A percentile compares a stretch with the other conserved stretches of the same genome.
Evolutionary conservation across 2,113 vertebrate genomes (phyloP).

Genomic region (Laticauda colubrina): DNA sequence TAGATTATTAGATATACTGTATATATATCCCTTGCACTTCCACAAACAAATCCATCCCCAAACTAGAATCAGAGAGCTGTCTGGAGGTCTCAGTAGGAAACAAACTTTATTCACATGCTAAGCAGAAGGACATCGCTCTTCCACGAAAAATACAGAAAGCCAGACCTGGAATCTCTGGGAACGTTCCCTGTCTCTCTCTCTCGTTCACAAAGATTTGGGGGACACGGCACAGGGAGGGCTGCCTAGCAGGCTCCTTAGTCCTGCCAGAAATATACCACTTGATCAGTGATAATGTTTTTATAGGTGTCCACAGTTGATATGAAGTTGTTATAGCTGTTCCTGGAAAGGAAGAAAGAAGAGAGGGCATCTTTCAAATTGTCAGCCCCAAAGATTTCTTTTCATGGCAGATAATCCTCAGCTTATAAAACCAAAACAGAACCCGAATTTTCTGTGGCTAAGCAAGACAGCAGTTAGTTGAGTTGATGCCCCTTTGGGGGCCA

Average conservation of each 20-base stretch:
- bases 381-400: neutral
- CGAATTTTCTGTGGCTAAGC: neutral
- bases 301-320: rapidly evolving
- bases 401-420: neutral
- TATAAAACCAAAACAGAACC: neutral
- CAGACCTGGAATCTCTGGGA: neutral
- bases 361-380: neutral
- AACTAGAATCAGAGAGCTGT: neutral
- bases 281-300: neutral
- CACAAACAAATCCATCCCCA: neutral
- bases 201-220: no score
- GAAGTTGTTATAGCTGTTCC: neutral
- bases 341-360: neutral
- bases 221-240: neutral
- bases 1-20: no score
- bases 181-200: no score
- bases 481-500: neutral
- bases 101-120: neutral
- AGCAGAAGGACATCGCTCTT: neutral
- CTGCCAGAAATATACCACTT: neutral
- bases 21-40: neutral
- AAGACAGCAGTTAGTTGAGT: neutral
- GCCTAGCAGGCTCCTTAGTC: neutral
- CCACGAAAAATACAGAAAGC: neutral
- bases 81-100: neutral